Evolutionary conservation across 2,797 vertebrate species (phyloP).

Genomic region (Poeciliopsis infans): DNA sequence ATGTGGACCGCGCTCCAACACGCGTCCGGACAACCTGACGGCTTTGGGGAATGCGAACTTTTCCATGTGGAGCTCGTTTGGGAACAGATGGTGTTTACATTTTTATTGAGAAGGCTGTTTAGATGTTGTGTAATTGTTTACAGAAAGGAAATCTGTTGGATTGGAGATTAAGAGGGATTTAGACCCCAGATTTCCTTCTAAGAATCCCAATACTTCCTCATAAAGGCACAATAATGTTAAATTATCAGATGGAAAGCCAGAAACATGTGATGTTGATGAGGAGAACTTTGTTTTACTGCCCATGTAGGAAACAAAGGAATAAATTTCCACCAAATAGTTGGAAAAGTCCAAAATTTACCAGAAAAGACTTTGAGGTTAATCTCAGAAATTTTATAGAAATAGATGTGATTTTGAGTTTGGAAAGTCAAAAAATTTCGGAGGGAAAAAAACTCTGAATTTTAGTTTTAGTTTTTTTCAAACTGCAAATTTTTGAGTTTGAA

Average conservation of each 20-base stretch:
- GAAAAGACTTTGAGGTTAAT: too few species aligned
- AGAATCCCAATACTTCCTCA: background rate
- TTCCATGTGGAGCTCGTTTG: background rate
- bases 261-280: background rate
- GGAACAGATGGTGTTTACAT: constrained; percentile 7
- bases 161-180: background rate
- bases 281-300: background rate
- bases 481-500: too few species aligned
- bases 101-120: background rate
- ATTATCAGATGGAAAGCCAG: background rate
- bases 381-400: too few species aligned
- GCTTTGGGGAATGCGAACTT: background rate
- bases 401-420: too few species aligned
- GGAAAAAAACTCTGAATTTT: too few species aligned
- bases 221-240: background rate
- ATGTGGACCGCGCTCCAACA: constrained; percentile 16
- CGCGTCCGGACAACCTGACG: constrained; percentile 18
- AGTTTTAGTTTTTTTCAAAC: too few species aligned
- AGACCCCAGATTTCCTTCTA: background rate
- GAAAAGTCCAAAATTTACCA: too few species aligned
- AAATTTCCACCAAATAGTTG: too few species aligned
- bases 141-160: background rate
- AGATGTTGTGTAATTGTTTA: constrained; percentile 7
- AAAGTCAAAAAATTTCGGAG: too few species aligned
- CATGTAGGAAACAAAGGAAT: too few species aligned